These are phyloP conservation scores for Drosophila paucipuncta DNA, from an alignment of 2,888 invertebrate species.

Conservation along the genomic window DNA sequence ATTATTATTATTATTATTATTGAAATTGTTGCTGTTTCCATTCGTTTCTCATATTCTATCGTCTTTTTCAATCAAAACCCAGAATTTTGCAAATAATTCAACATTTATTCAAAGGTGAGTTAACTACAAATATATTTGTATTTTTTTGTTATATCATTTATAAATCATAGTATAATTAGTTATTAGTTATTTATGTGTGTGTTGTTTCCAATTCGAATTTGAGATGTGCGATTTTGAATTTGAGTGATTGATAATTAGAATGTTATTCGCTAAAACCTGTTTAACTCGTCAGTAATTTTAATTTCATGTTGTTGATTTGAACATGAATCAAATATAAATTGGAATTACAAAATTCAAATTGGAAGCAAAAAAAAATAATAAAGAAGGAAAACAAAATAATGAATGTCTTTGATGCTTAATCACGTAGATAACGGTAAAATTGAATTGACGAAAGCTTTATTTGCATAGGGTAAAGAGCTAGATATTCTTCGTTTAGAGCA, in stretches of 20 bases:
- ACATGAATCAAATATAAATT: not conserved
- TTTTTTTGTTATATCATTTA: not conserved
- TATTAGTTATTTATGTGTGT: not conserved
- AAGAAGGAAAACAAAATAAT: not conserved
- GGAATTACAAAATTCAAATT: not conserved
- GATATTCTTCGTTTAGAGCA: not conserved
- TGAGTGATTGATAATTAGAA: not conserved
- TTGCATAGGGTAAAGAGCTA: not conserved
- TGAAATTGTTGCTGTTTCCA: conserved; percentile 12
- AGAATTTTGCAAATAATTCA: conserved; percentile 32
- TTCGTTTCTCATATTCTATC: conserved; percentile 19
- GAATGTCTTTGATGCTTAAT: not conserved
- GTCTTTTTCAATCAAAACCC: conserved; percentile 13
- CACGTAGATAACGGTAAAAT: not conserved
- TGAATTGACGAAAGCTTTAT: not conserved
- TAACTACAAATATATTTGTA: not conserved
- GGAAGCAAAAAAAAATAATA: not conserved
- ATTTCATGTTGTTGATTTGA: not conserved
- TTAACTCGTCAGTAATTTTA: not conserved
- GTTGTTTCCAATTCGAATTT: not conserved
- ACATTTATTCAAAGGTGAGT: conserved; percentile 44
- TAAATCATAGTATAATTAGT: not conserved
- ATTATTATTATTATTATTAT: conserved; percentile 30
- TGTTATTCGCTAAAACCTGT: not conserved
- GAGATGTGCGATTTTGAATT: not conserved